phyloP scores from a whole-genome alignment of 1,140 invertebrate genomes.

The Plectrocnemia conspersa region DNA sequence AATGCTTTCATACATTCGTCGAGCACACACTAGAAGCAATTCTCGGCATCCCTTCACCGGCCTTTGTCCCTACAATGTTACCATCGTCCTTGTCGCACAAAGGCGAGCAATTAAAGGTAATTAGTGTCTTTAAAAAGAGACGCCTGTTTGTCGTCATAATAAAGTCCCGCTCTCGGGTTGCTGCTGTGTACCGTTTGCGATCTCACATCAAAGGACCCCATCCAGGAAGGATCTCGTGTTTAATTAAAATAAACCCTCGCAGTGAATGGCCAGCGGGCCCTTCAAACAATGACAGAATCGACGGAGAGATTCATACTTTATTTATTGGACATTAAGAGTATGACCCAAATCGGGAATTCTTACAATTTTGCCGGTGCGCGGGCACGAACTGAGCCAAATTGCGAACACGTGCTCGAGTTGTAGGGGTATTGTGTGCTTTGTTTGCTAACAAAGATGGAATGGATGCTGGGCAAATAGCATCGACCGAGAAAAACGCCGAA shows the following conservation, averaged over 20 bases:
- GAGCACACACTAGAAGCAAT: background rate
- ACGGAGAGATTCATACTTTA: too few relatives aligned
- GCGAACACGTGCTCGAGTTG: too few relatives aligned
- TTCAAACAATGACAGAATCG: background rate
- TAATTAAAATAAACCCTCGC: conserved; percentile 4
- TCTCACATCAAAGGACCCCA: background rate
- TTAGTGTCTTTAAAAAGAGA: background rate
- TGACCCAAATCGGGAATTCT: too few relatives aligned
- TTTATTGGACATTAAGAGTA: too few relatives aligned
- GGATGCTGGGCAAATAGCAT: too few relatives aligned
- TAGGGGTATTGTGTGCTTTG: too few relatives aligned
- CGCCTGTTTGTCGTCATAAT: conserved; percentile 1
- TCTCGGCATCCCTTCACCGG: background rate
- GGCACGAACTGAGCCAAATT: too few relatives aligned
- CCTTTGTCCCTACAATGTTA: background rate
- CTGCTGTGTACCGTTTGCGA: background rate
- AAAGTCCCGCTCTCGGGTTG: background rate
- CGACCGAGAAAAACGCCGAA: too few relatives aligned
- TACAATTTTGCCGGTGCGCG: too few relatives aligned
- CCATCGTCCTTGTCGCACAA: background rate
- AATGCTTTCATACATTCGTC: background rate
- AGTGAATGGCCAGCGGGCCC: background rate
- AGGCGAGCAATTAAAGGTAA: conserved; percentile 11
- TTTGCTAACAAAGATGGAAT: too few relatives aligned
- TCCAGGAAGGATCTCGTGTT: background rate